Evolutionary conservation across 2,113 vertebrate genomes (phyloP).

Genomic region (Mustela lutreola): DNA sequence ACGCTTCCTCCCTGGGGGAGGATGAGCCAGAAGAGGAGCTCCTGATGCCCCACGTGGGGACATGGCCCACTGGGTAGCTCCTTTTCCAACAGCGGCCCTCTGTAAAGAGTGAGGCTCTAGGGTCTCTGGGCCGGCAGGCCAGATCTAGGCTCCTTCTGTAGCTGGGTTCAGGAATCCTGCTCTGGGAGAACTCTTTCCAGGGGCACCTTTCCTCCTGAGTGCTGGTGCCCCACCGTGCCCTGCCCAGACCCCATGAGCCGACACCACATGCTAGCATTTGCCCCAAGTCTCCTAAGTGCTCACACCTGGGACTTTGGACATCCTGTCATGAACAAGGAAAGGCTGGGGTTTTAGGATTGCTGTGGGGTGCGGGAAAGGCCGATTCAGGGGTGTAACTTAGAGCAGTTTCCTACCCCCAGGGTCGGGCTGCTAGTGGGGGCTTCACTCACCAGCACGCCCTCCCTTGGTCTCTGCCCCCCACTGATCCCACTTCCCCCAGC

Average conservation of each 20-base stretch:
- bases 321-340: not conserved
- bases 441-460: no score
- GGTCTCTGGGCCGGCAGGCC: not conserved
- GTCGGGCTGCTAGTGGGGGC: not conserved
- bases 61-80: not conserved
- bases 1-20: not conserved
- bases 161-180: not conserved
- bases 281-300: not conserved
- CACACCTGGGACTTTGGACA: not conserved
- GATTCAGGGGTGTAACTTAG: not conserved
- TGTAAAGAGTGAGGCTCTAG: conserved; percentile 16
- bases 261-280: not conserved
- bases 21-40: not conserved
- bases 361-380: not conserved
- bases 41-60: not conserved
- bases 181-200: not conserved
- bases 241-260: not conserved
- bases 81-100: no score
- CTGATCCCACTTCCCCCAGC: not conserved
- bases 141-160: no score
- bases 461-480: not conserved
- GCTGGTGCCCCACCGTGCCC: not conserved
- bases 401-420: accelerated
- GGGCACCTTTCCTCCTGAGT: not conserved
- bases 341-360: not conserved